These are phyloP conservation scores for Camelus bactrianus DNA, from an alignment of 2,113 vertebrate genomes.

Conservation along the genomic window DNA sequence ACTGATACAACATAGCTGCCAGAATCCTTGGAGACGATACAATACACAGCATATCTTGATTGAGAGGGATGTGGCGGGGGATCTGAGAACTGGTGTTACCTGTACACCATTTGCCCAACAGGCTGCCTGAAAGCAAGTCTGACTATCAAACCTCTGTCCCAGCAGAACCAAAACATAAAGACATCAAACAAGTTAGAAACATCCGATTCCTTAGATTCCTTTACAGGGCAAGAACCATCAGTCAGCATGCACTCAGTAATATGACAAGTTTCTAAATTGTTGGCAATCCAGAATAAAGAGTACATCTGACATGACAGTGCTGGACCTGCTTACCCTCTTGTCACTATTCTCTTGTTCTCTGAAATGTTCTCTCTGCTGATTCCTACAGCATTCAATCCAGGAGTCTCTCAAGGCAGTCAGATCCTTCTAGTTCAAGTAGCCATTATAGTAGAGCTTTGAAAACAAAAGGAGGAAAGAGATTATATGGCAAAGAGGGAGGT, in stretches of 20 bases:
- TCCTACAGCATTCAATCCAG: neutral
- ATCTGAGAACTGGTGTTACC: neutral
- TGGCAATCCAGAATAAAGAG: neutral
- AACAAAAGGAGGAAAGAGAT: constrained; percentile 8
- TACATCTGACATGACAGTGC: neutral
- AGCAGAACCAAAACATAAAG: neutral
- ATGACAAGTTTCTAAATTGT: neutral
- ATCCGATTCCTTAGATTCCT: neutral
- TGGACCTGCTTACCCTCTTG: neutral
- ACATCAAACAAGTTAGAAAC: neutral
- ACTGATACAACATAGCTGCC: neutral
- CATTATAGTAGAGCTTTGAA: neutral
- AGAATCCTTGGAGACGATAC: neutral
- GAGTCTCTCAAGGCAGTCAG: neutral
- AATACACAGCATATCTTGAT: neutral
- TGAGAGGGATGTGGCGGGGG: neutral
- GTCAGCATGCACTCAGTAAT: neutral
- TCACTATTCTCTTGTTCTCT: neutral
- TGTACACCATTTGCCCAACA: neutral
- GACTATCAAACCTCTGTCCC: neutral
- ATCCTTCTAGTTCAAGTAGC: neutral
- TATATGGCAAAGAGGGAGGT: neutral
- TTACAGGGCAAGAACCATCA: neutral
- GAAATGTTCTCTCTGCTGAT: neutral
- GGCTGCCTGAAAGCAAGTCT: neutral